Percentiles rank a stretch among this genome's conserved stretches.
Evolutionary conservation across 92 coral and sea anemone species (phyloP).

Genomic region (Epizoanthus illoricatus): DNA sequence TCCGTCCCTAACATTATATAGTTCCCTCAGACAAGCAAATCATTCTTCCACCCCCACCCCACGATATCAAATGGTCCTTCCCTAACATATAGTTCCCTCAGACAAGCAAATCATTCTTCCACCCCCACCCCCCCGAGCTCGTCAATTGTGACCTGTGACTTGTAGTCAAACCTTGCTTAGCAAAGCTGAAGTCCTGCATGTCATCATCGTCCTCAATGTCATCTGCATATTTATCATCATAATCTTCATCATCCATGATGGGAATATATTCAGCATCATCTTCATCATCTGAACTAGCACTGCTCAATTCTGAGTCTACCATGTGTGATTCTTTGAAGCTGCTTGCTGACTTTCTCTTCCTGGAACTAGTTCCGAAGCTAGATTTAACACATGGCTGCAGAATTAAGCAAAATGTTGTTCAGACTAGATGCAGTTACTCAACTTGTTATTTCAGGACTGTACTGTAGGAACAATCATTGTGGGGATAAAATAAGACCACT

Average conservation of each 20-base stretch:
- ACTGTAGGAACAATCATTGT: neutral
- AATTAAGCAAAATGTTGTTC: neutral
- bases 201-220: neutral
- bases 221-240: neutral
- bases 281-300: neutral
- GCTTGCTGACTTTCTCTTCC: conserved; percentile 6
- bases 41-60: too few species aligned
- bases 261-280: neutral
- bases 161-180: neutral
- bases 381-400: neutral
- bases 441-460: neutral
- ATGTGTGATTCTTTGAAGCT: neutral
- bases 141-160: neutral
- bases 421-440: neutral
- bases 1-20: too few species aligned
- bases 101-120: too few species aligned
- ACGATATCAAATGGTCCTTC: too few species aligned
- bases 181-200: neutral
- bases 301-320: neutral
- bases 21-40: too few species aligned
- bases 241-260: neutral
- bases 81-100: too few species aligned
- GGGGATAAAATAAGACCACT: neutral
- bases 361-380: neutral
- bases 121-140: too few species aligned